Conservation (phyloP, 2,797 vertebrate species). For the Malurus leucopterus region DNA sequence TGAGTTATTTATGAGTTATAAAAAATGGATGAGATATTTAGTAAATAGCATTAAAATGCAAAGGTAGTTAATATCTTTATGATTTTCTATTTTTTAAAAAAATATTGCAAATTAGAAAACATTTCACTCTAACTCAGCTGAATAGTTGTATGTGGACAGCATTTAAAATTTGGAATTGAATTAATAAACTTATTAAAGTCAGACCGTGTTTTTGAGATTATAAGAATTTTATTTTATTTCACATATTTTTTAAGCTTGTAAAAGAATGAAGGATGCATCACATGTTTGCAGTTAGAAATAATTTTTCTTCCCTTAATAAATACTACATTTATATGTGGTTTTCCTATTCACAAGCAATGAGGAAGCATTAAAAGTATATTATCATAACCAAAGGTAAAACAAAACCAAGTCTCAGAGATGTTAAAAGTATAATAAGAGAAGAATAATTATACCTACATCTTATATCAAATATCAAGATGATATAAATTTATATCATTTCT, state of each 20-base stretch:
- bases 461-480: neutral
- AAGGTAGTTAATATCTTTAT: neutral
- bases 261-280: neutral
- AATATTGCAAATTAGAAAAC: neutral
- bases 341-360: neutral
- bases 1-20: neutral
- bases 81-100: neutral
- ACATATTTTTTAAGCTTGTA: neutral
- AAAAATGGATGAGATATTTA: no score
- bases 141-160: neutral
- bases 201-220: neutral
- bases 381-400: neutral
- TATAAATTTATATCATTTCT: neutral
- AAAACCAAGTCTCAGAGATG: neutral
- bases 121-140: neutral
- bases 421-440: neutral
- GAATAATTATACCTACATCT: neutral
- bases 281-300: neutral
- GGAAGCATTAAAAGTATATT: neutral
- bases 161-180: neutral
- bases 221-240: neutral
- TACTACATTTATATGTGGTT: neutral
- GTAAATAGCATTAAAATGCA: neutral
- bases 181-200: neutral
- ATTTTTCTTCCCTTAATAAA: neutral